Evolutionary conservation across 2,888 invertebrate species (phyloP).

Genomic region (Agonum fuliginosum): DNA sequence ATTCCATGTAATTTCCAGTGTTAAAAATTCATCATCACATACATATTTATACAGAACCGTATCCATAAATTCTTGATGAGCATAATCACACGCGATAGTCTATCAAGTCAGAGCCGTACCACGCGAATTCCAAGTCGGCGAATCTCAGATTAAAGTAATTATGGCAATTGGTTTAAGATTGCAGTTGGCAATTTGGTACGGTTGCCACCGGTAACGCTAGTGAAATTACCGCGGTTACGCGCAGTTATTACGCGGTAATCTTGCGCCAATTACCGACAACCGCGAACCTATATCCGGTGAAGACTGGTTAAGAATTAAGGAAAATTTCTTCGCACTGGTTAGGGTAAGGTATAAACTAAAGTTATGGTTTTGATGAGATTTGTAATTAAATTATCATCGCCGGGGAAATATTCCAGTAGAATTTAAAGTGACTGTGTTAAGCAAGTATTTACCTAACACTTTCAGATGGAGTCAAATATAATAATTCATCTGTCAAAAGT

Average conservation of each 20-base stretch:
- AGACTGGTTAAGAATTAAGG: background rate
- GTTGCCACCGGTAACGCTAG: constrained; percentile 26
- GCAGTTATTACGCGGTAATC: constrained; percentile 41
- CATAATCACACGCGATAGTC: background rate
- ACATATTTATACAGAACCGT: background rate
- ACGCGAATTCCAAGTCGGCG: background rate
- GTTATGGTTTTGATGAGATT: constrained; percentile 9
- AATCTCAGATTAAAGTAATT: constrained; percentile 40
- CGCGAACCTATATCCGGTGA: constrained; percentile 7
- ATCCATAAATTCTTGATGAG: background rate
- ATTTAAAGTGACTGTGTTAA: too few relatives aligned
- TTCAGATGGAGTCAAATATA: too few relatives aligned
- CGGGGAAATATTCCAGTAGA: too few relatives aligned
- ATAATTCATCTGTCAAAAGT: too few relatives aligned
- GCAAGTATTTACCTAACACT: too few relatives aligned
- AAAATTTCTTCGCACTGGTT: background rate
- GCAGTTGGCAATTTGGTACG: constrained; percentile 14
- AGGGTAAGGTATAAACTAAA: too few relatives aligned
- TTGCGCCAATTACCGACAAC: constrained; percentile 10
- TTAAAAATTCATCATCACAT: background rate
- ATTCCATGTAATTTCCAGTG: background rate
- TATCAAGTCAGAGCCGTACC: background rate
- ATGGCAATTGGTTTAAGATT: constrained; percentile 43
- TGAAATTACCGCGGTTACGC: constrained; percentile 50
- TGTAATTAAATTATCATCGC: background rate